phyloP scores from a whole-genome alignment of 2,888 invertebrate species.

The Torymus aiolomorphi region DNA sequence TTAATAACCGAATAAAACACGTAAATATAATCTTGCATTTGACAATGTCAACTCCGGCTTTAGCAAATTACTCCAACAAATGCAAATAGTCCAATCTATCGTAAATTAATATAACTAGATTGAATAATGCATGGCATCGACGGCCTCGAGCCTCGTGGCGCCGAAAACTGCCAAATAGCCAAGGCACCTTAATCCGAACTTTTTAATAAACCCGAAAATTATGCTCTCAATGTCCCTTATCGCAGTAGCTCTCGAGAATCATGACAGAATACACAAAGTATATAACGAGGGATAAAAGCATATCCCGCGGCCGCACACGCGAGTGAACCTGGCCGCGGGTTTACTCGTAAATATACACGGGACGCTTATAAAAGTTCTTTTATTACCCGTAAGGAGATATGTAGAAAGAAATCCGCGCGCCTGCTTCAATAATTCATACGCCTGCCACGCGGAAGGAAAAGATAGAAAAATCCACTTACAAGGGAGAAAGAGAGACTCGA shows the following conservation, averaged over 20 bases:
- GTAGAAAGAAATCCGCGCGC: constrained; percentile 45
- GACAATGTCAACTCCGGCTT: too few relatives aligned
- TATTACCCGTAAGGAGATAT: constrained; percentile 5
- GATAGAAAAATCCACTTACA: constrained; percentile 48
- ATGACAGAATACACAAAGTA: constrained; percentile 8
- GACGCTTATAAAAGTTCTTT: constrained; percentile 25
- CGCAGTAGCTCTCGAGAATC: constrained; percentile 21
- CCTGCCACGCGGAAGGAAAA: not conserved
- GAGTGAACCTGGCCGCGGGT: constrained; percentile 4
- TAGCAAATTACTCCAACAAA: too few relatives aligned
- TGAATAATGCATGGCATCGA: too few relatives aligned
- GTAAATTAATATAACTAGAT: too few relatives aligned
- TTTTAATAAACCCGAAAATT: constrained; percentile 36
- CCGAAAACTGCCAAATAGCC: too few relatives aligned
- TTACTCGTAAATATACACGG: constrained; percentile 33
- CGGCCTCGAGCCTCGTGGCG: too few relatives aligned
- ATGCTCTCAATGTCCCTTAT: constrained; percentile 19
- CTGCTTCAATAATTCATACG: constrained; percentile 55
- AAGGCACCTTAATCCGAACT: not conserved
- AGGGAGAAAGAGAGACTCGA: not conserved
- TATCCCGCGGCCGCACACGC: too few relatives aligned
- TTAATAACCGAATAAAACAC: too few relatives aligned
- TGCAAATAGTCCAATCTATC: too few relatives aligned
- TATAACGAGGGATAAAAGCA: not conserved
- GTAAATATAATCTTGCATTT: too few relatives aligned